Conservation (phyloP, 1,140 invertebrate species). For the Leptopilina boulardi region DNA sequence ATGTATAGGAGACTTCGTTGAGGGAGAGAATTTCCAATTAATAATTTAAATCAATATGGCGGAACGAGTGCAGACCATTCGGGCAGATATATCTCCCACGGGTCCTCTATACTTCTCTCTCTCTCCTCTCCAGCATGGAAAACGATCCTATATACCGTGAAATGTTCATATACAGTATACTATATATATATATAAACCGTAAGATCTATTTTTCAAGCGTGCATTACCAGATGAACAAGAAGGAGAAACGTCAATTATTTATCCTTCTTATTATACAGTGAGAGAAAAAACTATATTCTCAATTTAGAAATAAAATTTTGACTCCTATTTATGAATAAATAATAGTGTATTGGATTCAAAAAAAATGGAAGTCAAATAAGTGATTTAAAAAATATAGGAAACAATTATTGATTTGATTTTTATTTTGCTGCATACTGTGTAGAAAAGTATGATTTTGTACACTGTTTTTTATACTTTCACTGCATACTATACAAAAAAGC, state of each 20-base stretch:
- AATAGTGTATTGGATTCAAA: too few relatives aligned
- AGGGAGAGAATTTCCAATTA: conserved; percentile 68
- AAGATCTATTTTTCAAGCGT: conserved; percentile 24
- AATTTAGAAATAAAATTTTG: too few relatives aligned
- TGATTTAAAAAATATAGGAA: too few relatives aligned
- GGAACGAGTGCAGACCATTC: conserved; percentile 65
- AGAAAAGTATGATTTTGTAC: too few relatives aligned
- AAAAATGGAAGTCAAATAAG: too few relatives aligned
- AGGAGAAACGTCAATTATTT: neutral
- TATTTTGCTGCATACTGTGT: too few relatives aligned
- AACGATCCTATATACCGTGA: conserved; percentile 36
- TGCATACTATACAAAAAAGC: too few relatives aligned
- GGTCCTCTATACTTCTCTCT: conserved; percentile 57
- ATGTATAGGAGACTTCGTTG: conserved; percentile 38
- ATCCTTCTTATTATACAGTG: conserved; percentile 10
- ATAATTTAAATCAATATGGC: conserved; percentile 74
- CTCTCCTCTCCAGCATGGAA: conserved; percentile 59
- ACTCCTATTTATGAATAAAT: too few relatives aligned
- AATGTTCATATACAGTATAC: neutral
- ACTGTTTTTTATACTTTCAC: too few relatives aligned
- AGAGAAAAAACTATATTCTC: too few relatives aligned
- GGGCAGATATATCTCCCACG: conserved; percentile 67
- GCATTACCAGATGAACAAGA: conserved; percentile 39
- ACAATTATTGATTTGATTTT: too few relatives aligned
- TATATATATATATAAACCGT: neutral